Base-by-base conservation (phyloP, 2,113 vertebrate species). In the Lepus europaeus region DNA sequence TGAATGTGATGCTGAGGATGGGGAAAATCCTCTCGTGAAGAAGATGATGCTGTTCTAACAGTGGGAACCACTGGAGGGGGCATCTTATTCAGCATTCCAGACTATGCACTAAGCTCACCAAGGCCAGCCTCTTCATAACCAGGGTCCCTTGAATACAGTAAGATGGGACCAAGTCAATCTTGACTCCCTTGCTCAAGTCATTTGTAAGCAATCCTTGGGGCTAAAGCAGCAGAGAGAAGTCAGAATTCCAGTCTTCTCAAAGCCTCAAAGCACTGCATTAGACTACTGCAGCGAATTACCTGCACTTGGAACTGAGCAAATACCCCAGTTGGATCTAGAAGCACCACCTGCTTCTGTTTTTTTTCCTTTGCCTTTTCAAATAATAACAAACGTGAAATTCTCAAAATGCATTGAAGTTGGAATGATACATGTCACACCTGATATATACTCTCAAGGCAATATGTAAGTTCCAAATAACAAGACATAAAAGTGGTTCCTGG, bases 381-480 rank as follows among this genome's bases (percentile, higher is more conserved):
- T 31, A 66, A 72, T 39, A 39, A 70, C 12, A 64, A 86, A 87
- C 16, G 49, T 5, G 9, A 4, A 79, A 78, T 66, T 87, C 74
- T 59, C 45, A 11, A 56, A 93, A 91, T 20, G 4, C 77, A 79
- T 63, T 39, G n/a, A 76, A 69, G 49, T 76, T 76, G 20, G 81
- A 83, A 19, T 59, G 56, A 59, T 16, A 59, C 56, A 59, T 19
- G 19, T 59, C 56, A 59, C 19, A 59, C 19, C 12, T 59, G 12
- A 59, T 39, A 51, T n/a, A n/a, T 31, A 63, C 12, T 91, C 69
- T 79, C 68, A 93, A 93, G 13, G 33, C 14, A 90, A 61, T 31
- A 70, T 10, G 12, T 68, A 89, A 31, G 25, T 72, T 90, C 61
- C 82, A 92, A 61, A 61, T 92, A 87, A 81, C 11, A 87, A 91